phyloP scores from a whole-genome alignment of 2,797 vertebrate species.

The Adelosebastes latens region DNA sequence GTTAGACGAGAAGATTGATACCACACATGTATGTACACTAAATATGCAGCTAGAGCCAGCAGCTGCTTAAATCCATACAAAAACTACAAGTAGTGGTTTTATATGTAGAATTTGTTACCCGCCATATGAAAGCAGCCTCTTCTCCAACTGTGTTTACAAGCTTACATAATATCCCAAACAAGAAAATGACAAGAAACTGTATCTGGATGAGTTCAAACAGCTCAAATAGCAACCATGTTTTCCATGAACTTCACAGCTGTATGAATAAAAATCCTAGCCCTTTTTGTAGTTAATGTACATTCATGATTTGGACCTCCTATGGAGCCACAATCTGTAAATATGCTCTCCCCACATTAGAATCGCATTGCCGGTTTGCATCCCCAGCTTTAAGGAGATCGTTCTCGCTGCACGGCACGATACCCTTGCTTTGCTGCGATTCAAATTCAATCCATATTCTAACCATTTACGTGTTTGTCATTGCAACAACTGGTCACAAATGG shows the following conservation, averaged over 20 bases:
- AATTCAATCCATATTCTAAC: slow-evolving; percentile 8
- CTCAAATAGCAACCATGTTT: neutral
- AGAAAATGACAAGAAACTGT: neutral
- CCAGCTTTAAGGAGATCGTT: neutral
- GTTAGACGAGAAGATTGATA: neutral
- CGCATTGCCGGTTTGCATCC: neutral
- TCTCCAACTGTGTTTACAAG: neutral
- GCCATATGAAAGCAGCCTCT: neutral
- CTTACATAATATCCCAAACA: neutral
- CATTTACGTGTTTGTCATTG: slow-evolving; percentile 13
- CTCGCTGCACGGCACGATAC: neutral
- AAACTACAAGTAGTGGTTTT: neutral
- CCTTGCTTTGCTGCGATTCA: slow-evolving; percentile 1
- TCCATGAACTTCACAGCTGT: neutral
- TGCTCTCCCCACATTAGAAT: neutral
- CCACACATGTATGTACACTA: too few relatives aligned
- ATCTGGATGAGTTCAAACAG: neutral
- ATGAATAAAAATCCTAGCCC: neutral
- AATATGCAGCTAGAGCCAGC: too few relatives aligned
- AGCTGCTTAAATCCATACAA: neutral
- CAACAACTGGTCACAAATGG: slow-evolving; percentile 12
- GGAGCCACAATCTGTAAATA: neutral
- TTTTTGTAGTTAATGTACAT: neutral
- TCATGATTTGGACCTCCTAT: slow-evolving; percentile 3
- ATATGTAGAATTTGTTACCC: neutral